phyloP scores from a whole-genome alignment of 2,797 vertebrate genomes.

The Anguilla pacifica region DNA sequence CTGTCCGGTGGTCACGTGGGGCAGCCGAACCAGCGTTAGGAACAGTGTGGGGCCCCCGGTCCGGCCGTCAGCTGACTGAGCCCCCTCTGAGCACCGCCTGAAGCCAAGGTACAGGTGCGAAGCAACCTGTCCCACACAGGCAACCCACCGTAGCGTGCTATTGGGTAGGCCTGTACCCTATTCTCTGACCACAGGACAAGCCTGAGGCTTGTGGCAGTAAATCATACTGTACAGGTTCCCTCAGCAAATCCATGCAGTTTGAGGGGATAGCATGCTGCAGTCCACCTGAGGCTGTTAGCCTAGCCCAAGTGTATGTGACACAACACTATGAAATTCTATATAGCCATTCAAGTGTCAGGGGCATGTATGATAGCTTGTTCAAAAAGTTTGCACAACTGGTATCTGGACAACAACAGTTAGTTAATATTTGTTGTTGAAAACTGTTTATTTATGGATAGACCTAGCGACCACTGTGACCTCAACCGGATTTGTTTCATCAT shows the following conservation, averaged over 20 bases:
- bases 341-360: not conserved
- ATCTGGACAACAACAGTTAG: not conserved
- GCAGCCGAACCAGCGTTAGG: no score
- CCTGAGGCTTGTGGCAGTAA: not conserved
- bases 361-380: not conserved
- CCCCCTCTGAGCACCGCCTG: no score
- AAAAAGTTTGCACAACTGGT: not conserved
- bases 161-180: not conserved
- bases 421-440: not conserved
- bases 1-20: no score
- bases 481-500: not conserved
- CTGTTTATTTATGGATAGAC: not conserved
- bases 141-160: not conserved
- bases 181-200: not conserved
- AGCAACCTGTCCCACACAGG: not conserved
- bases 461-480: not conserved
- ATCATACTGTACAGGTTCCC: not conserved
- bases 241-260: not conserved
- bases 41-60: no score
- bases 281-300: not conserved
- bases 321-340: constrained; percentile 6
- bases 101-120: no score
- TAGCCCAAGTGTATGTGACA: not conserved
- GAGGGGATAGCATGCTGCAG: not conserved
- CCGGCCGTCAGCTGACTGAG: no score